Conservation (phyloP, 2,113 vertebrate genomes). For the Rhinopomastus cyanomelas region DNA sequence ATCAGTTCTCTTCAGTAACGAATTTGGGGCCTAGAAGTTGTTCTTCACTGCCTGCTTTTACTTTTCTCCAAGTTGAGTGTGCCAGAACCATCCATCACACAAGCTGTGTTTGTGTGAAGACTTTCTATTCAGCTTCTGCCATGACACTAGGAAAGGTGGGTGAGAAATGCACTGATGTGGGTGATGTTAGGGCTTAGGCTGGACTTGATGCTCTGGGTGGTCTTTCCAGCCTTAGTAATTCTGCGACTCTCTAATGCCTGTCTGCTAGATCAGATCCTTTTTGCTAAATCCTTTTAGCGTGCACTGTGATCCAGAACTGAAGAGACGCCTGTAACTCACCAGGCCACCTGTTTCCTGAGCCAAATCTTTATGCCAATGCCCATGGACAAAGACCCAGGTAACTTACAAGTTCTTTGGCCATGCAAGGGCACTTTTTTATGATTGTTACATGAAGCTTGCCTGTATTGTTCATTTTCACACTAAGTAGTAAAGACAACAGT, state of each 20-base stretch:
- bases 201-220: no score
- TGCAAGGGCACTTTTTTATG: neutral
- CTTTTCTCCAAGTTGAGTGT: neutral
- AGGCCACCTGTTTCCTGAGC: neutral
- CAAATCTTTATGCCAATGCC: neutral
- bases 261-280: neutral
- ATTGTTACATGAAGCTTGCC: neutral
- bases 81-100: neutral
- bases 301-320: neutral
- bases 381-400: neutral
- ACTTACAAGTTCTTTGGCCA: neutral
- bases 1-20: constrained; percentile 11
- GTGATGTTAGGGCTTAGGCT: no score
- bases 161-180: neutral
- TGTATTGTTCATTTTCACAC: neutral
- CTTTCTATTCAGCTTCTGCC: neutral
- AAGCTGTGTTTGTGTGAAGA: neutral
- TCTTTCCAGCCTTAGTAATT: no score
- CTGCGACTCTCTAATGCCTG: neutral
- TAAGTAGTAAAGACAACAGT: neutral
- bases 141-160: neutral
- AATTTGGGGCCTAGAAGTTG: neutral
- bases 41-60: neutral
- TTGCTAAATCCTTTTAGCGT: neutral
- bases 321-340: neutral